Evolutionary conservation across 35 echinoderm and acorn worm genomes (phyloP), one percentile per base, ranked within the genome.

Genomic region (Anneissia japonica): DNA sequence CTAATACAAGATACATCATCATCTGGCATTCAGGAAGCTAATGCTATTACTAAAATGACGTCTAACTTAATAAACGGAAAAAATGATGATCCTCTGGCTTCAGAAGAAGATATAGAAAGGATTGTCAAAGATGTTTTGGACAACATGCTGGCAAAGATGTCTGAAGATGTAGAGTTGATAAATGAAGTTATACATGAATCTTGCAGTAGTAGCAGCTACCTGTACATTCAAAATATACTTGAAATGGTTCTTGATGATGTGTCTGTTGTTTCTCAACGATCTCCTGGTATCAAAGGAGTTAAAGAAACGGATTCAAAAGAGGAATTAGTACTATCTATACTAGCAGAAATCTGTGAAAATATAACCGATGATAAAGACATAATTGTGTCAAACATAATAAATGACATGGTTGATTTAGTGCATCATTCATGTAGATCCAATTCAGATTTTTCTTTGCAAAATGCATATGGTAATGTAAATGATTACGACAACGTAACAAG

Each of bases 1-100:
- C 84, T 93, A 12, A 92, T 92, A 38, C 90, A 85, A 0, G 90
- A 93, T 19, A 26, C 19, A 64, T 64, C 19, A 64, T 64, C 21
- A 16, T 45, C 40, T 45, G 4, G 40, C 40, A 45, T 45, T 45
- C 40, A 45, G 40, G 40, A 16, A 64, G 26, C 51, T 19, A 23
- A 64, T 12, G n/a, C n/a, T n/a, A n/a, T n/a, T n/a, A n/a, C n/a
- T n/a, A n/a, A n/a, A n/a, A n/a, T n/a, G n/a, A n/a, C n/a, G n/a
- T 64, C 51, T 12, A 64, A 16, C 26, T 9, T 16, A 23, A 19
- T 64, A 64, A 26, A 45, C 16, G 40, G 40, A 3, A 64, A 2
- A 9, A 64, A 23, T 23, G 19, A 23, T 23, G 51, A 19, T 23
- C 51, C 26, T 64, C 10, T 19, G 26, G 1, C 51, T 64, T 3